Base-by-base conservation (phyloP, 2,888 invertebrate genomes). In the Brachypalpus laphriformis region DNA sequence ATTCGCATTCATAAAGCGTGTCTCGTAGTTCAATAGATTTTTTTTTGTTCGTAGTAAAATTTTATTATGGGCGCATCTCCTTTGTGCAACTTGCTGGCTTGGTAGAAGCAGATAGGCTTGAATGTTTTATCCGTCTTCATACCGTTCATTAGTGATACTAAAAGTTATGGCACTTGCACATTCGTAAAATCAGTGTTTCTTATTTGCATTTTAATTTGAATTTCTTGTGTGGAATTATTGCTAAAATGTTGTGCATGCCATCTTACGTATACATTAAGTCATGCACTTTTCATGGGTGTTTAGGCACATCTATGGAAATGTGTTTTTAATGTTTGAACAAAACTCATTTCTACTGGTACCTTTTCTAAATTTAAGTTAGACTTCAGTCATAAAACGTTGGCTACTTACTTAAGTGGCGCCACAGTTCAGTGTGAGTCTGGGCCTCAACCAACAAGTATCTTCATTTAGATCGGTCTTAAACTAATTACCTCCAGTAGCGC, bases 101-200 rank as follows among this genome's bases (percentile, higher is more conserved):
- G n/a, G 25, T 11, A 40, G 11, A 9, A 5, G 9, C 40, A 8
- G 8, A 31, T 31, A n/a, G 31, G 4, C n/a, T 5, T 2, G 45
- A 9, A 47, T 4, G 18, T 11, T 11, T 14, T 25, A 40, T 18
- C 3, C 40, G 18, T 49, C 28, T 28, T 9, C 25, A 54, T 63
- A 9, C 28, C 5, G 28, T 37, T 72, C 61, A 72, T 72, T 72
- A 72, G 61, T 61, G 61, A 42, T 63, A 72, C 51, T 63, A 72
- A 72, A 63, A n/a, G 51, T 61, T 51, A 72, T 63, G 61, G 5
- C n/a, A 16, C 31, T 22, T 1, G 57, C 14, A 22, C 9, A 42
- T 7, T 28, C 16, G n/a, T 28, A 11, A 18, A 11, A 16, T 61
- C 4, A 20, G 8, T 9, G 6, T 9, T 3, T 11, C 40, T n/a